Evolutionary conservation across 2,797 vertebrate genomes (phyloP).

Genomic region (Esox lucius): DNA sequence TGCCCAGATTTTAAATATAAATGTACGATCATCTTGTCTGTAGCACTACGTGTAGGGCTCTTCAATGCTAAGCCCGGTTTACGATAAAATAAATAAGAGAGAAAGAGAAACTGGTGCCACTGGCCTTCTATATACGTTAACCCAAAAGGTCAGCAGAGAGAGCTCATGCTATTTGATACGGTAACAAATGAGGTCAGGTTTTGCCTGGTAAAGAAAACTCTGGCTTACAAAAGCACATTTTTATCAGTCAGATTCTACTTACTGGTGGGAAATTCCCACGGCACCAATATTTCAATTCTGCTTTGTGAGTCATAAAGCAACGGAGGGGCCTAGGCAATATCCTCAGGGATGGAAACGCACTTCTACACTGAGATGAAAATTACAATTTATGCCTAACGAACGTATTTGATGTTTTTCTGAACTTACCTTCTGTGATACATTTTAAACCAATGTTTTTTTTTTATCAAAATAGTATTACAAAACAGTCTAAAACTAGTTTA

Average conservation of each 20-base stretch:
- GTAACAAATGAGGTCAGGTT: not conserved
- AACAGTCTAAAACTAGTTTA: too few species aligned
- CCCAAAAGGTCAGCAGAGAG: not conserved
- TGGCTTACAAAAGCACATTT: conserved; percentile 9
- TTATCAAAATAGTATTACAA: too few species aligned
- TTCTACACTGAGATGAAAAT: not conserved
- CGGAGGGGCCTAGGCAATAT: not conserved
- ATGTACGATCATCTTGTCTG: too few species aligned
- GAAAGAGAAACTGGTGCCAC: not conserved
- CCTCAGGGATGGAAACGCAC: not conserved
- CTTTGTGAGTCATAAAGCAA: not conserved
- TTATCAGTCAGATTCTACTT: conserved; percentile 6
- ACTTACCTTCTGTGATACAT: too few species aligned
- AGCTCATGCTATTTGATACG: not conserved
- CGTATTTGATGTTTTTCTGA: too few species aligned
- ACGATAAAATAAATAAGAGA: not conserved
- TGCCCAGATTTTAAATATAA: too few species aligned
- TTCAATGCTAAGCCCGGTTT: too few species aligned
- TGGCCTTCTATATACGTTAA: not conserved
- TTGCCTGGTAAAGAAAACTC: not conserved
- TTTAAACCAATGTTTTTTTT: too few species aligned
- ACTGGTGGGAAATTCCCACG: not conserved
- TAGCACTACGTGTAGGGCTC: too few species aligned
- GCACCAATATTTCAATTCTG: not conserved
- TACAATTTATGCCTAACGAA: too few species aligned